Base-by-base conservation (phyloP, 1,140 invertebrate genomes). In the Hypothenemus hampei region DNA sequence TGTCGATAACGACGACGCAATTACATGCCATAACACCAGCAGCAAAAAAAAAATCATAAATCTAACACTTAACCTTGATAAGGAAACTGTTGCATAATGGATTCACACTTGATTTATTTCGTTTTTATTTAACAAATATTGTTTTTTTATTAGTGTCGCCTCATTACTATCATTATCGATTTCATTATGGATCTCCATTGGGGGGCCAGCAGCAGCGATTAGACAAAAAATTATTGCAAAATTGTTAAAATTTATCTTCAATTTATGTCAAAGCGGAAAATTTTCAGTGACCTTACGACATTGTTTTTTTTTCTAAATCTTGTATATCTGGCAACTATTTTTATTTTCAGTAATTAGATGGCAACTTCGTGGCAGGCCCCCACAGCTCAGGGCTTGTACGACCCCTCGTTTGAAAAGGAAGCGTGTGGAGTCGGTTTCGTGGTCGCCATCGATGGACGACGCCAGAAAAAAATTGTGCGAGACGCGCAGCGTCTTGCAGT, bases 401-500 rank as follows among this genome's bases (percentile, higher is more conserved):
- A 97, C 77, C 94, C 95, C 36, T 79, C 81, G 60, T 84, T 87
- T 67, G 96, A 98, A 76, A 89, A 87, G 68, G 96, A 97, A 71
- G 93, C 95, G 57, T 99, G 97, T 69, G 97, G 97, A 56, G 97
- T 99, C 66, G 97, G 97, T 59, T 99, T 97, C 76, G 93, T 99
- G 61, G 95, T 97, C 64, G 90, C 91, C 71, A 98, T 99, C 72
- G 91, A 99, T 81, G 96, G 96, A 58, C 82, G 83, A 66, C 79
- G 84, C 56, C 89, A 89, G 51, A 88, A 97, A 77, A 93, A 97
- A 90, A 95, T 99, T 66, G 76, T 99, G 59, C 81, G 85, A 63
- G 94, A 98, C 87, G 93, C 95, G 11, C 85, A 95, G 72, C 89
- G 78, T 49, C 83, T 99, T 72, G 86, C 96, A 16, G 84, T 87